Conservation (phyloP, 2,797 vertebrate species). For the Acrossocheilus wenchowensis region DNA sequence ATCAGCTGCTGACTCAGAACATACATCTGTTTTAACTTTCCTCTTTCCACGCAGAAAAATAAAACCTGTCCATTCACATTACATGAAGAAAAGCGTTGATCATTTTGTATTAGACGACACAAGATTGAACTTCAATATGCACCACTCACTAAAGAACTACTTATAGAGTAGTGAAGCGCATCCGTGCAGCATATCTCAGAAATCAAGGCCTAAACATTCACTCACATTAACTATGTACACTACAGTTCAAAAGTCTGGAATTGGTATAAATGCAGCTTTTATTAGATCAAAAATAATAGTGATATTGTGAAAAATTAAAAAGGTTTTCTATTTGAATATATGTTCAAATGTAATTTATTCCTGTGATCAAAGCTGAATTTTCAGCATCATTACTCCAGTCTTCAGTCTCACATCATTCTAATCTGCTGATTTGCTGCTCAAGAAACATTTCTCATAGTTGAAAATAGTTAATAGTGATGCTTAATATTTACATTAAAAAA, state of each 20-base stretch:
- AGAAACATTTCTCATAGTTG: not conserved
- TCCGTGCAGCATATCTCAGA: not conserved
- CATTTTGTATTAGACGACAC: not conserved
- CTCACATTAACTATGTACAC: not conserved
- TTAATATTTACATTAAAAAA: not conserved
- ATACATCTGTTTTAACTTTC: conserved; percentile 19
- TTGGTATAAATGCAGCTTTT: not conserved
- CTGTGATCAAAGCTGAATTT: not conserved
- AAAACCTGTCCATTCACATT: not conserved
- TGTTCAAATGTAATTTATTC: not conserved
- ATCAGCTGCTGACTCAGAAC: conserved; percentile 9
- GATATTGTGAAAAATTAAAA: not conserved
- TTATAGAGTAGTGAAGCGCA: not conserved
- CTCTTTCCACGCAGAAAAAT: not conserved
- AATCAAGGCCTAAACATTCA: no score
- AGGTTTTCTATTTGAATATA: not conserved
- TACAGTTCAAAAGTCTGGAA: not conserved
- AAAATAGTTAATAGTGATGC: not conserved
- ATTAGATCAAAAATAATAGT: not conserved
- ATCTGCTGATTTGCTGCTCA: not conserved
- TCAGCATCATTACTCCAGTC: not conserved
- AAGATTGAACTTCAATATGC: not conserved
- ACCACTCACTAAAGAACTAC: conserved; percentile 16
- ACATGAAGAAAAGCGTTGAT: not conserved
- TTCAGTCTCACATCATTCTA: not conserved